Evolutionary conservation across 2,888 invertebrate species (phyloP).

Genomic region (Drosophila maculinotata): DNA sequence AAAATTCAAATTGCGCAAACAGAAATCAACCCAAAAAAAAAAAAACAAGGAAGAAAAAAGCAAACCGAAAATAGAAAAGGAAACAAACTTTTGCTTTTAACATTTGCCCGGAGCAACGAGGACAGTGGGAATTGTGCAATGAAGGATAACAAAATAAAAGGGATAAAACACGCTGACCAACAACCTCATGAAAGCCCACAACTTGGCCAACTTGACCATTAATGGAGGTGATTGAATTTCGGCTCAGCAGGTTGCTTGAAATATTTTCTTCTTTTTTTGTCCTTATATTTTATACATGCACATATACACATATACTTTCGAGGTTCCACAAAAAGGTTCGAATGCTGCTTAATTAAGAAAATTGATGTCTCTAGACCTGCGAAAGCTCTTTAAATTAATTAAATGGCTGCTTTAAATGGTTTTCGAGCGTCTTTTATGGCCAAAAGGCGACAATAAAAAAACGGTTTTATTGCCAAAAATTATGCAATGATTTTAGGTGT

Average conservation of each 20-base stretch:
- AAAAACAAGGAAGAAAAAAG: background rate
- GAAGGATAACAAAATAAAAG: slow-evolving; percentile 34
- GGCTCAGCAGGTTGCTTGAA: slow-evolving; percentile 4
- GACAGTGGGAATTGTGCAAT: slow-evolving; percentile 28
- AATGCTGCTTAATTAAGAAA: slow-evolving; percentile 51
- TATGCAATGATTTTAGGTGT: slow-evolving; percentile 44
- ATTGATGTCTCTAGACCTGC: slow-evolving; percentile 7
- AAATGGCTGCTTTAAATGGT: slow-evolving; percentile 35
- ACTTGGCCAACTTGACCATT: slow-evolving; percentile 3
- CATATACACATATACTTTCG: slow-evolving; percentile 21
- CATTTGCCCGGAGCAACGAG: slow-evolving; percentile 1
- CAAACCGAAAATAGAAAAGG: slow-evolving; percentile 14
- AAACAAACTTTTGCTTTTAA: slow-evolving; percentile 28
- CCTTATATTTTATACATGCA: background rate
- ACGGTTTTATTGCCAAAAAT: slow-evolving; percentile 56
- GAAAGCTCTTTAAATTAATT: slow-evolving; percentile 47
- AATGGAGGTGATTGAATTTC: slow-evolving; percentile 56
- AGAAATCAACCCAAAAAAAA: slow-evolving; percentile 26
- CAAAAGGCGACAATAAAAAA: slow-evolving; percentile 42
- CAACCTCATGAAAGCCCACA: slow-evolving; percentile 12
- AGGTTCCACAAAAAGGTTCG: slow-evolving; percentile 34
- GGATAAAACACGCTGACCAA: slow-evolving; percentile 42
- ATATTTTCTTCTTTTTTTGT: background rate
- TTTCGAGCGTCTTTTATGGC: slow-evolving; percentile 45
- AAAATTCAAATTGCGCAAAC: slow-evolving; percentile 72